Base-by-base conservation (phyloP, 2,888 invertebrate species). In the Leucophenga maculata region DNA sequence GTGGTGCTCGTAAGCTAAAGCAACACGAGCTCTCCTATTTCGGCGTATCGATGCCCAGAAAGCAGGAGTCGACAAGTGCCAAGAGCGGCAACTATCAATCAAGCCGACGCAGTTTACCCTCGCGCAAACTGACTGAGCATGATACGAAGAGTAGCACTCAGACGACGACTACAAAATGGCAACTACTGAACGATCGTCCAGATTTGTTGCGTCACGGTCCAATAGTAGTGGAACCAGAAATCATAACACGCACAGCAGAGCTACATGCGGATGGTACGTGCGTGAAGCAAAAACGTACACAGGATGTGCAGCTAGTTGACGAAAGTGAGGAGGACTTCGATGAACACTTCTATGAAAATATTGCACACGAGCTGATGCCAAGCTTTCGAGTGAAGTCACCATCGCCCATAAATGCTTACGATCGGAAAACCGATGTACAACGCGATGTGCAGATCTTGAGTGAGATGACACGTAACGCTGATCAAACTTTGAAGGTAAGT, bases 11-110 rank as follows among this genome's bases (percentile, higher is more conserved):
- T 74, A 90, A 91, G 84, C 86, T 92, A 54, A 89, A 91, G 71
- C 90, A 91, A 57, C 92, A 91, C 74, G 92, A 92, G 78, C 87
- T 92, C 60, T 91, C 91, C 71, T 92, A 91, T 80, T 92, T 92
- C 77, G 92, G 92, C 32, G 80, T 89, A 16, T 84, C 85, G 66
- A 71, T 77, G 6, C 65, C 72, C 18, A 74, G 75, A n/a, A 67
- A 71, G 14, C 68, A 73, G 11, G 59, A 72, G 48, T 66, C 75
- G 1, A 71, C 80, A 48, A 69, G 18, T 70, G 4, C 70, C 73
- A 11, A 77, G 71, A 8, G 11, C 8, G 6, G 9, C 1, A 8
- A 39, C 8, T 11, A 39, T 1, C 65, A 54, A 65, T 16, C 39
- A 18, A 52, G 48, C n/a, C 70, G 84, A 72, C 82, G 85, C 67